These are phyloP conservation scores for Drosophila leonis DNA, from an alignment of 2,888 invertebrate genomes.

Conservation along the genomic window DNA sequence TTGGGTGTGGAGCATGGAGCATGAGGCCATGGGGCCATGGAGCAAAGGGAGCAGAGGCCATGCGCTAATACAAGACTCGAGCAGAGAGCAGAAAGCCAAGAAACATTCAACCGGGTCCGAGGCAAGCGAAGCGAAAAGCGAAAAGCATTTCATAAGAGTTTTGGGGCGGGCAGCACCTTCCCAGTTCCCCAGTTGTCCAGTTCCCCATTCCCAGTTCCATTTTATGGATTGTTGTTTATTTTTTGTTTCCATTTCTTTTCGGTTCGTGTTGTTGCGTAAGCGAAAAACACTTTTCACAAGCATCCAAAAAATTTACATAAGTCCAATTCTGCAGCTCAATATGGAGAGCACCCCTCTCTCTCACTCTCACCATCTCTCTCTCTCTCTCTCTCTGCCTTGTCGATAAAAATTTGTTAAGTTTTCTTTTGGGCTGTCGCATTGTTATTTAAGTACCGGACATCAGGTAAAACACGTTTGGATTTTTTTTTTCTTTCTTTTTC, in stretches of 20 bases:
- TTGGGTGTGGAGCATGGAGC: conserved; percentile 1
- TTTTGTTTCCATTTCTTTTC: conserved; percentile 13
- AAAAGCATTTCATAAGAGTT: conserved; percentile 52
- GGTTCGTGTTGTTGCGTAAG: conserved; percentile 40
- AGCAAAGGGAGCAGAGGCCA: conserved; percentile 9
- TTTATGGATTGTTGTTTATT: conserved; percentile 7
- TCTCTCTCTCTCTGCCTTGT: not conserved
- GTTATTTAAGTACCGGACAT: conserved; percentile 72
- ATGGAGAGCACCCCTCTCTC: conserved; percentile 6
- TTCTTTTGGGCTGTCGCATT: conserved; percentile 47
- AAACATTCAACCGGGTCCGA: conserved; percentile 19
- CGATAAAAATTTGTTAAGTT: conserved; percentile 41
- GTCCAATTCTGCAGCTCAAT: conserved; percentile 46
- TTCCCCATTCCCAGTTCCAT: conserved; percentile 23
- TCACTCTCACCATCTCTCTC: not conserved
- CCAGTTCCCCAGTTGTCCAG: conserved; percentile 9
- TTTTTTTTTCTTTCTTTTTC: not conserved
- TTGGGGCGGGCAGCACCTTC: conserved; percentile 29
- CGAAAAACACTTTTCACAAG: conserved; percentile 40
- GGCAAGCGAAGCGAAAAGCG: conserved; percentile 56
- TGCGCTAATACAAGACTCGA: conserved; percentile 37
- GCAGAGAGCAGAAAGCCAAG: conserved; percentile 13
- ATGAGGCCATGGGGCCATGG: not conserved
- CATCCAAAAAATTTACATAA: conserved; percentile 46
- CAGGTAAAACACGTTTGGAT: conserved; percentile 64